These are phyloP conservation scores for Bombus cullumanus DNA, from an alignment of 1,140 invertebrate species.

Conservation along the genomic window DNA sequence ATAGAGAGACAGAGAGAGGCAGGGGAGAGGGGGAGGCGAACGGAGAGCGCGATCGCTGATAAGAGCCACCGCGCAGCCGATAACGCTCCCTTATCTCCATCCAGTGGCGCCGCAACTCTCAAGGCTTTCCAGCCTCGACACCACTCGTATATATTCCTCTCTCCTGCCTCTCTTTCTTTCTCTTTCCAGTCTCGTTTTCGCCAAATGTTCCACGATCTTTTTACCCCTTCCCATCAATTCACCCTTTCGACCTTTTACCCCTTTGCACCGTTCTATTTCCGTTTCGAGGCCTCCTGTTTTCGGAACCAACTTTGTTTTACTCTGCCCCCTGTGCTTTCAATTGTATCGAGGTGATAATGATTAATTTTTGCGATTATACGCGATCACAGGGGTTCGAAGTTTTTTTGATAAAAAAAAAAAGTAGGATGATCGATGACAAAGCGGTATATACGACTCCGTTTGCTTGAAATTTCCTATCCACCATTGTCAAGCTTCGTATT, in stretches of 20 bases:
- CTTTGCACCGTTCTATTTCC: slow-evolving; percentile 10
- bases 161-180: neutral
- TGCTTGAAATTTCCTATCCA: too few species aligned
- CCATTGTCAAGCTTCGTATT: too few species aligned
- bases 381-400: neutral
- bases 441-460: too few species aligned
- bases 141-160: slow-evolving; percentile 53
- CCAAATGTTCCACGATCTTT: slow-evolving; percentile 50
- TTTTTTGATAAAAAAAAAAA: too few species aligned
- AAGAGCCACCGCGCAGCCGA: slow-evolving; percentile 80
- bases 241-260: neutral
- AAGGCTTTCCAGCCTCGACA: slow-evolving; percentile 75
- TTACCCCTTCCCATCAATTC: neutral
- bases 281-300: slow-evolving; percentile 6
- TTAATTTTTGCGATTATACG: neutral
- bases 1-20: slow-evolving; percentile 45
- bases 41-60: slow-evolving; percentile 79
- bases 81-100: slow-evolving; percentile 82
- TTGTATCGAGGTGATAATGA: neutral
- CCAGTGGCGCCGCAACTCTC: slow-evolving; percentile 83
- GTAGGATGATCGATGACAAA: too few species aligned
- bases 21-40: slow-evolving; percentile 45
- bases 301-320: neutral
- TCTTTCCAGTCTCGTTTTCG: slow-evolving; percentile 50
- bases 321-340: neutral